Evolutionary conservation across 2,113 vertebrate species (phyloP), one percentile per base, ranked within the genome.

Genomic region (Rhinopomastus cyanomelas): DNA sequence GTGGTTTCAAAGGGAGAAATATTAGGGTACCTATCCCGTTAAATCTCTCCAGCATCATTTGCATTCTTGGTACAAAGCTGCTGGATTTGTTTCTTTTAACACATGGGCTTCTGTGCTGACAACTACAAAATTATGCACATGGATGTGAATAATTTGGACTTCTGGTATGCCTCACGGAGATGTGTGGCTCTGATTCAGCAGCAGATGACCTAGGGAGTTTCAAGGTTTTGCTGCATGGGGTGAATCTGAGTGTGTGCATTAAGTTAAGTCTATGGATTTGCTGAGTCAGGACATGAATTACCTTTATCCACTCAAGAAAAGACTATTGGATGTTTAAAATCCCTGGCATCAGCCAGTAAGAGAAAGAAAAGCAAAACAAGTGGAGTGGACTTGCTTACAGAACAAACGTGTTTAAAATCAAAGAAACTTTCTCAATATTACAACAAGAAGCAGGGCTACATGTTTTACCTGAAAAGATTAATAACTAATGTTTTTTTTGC

Each of bases 281-380:
- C 23, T 73, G 42, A 90, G 17, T 67, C 73, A 64, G 73, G 53
- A 34, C 9, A 27, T 74, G 17, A 59, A 77, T 67, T 77, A 77
- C 6, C 17, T 3, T 2, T 36, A 51, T 26, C 20, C 74, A 22
- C 8, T 72, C 60, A 59, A 88, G 48, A 59, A 66, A 95, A 73
- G 27, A 51, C 19, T 21, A 13, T 2, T 80, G 34, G 42, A 34
- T 62, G 14, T 62, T 42, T 39, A 80, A 91, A 89, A 51, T 10
- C 56, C 66, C n/a, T 64, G 23, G 19, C 20, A 60, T 52, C 77
- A 64, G 30, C 32, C 19, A 76, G 46, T 39, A 27, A 75, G 69
- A 78, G 26, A 79, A 91, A 89, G 32, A 85, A 87, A 73, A 62
- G 11, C 19, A 81, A 84, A 90, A 78, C 49, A 86, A 84, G 78